phyloP scores from a whole-genome alignment of 2,113 vertebrate species.

The Chaenocephalus aceratus region DNA sequence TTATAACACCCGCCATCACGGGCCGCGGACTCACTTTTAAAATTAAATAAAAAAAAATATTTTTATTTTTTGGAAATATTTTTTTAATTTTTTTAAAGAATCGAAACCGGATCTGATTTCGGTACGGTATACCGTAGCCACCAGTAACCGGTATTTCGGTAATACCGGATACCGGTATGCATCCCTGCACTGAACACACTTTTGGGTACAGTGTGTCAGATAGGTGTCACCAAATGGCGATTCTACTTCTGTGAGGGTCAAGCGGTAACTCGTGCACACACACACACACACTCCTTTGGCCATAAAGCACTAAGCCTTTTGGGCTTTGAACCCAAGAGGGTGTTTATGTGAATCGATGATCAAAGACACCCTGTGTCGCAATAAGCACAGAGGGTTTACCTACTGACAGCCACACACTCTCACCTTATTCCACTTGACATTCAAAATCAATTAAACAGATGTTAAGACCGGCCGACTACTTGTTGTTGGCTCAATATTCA shows the following conservation, averaged over 20 bases:
- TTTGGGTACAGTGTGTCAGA: neutral
- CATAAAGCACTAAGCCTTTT: constrained; percentile 67
- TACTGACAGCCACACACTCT: constrained; percentile 40
- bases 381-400: constrained; percentile 66
- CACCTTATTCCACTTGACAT: constrained; percentile 71
- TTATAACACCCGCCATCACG: no score
- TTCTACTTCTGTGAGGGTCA: constrained; percentile 37
- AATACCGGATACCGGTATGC: no score
- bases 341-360: constrained; percentile 81
- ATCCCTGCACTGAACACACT: neutral
- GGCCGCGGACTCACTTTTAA: no score
- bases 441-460: constrained; percentile 82
- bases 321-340: constrained; percentile 80
- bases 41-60: no score
- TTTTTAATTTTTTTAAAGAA: no score
- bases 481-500: constrained; percentile 73
- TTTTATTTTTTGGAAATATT: no score
- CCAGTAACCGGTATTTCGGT: no score
- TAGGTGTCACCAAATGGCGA: constrained; percentile 3
- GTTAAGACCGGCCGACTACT: constrained; percentile 60
- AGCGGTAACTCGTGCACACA: constrained; percentile 31
- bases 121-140: no score
- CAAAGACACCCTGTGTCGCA: constrained; percentile 68
- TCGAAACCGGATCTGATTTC: no score
- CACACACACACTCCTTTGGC: constrained; percentile 37